These are phyloP conservation scores for Helleia helle DNA, from an alignment of 2,888 invertebrate species.

Conservation along the genomic window DNA sequence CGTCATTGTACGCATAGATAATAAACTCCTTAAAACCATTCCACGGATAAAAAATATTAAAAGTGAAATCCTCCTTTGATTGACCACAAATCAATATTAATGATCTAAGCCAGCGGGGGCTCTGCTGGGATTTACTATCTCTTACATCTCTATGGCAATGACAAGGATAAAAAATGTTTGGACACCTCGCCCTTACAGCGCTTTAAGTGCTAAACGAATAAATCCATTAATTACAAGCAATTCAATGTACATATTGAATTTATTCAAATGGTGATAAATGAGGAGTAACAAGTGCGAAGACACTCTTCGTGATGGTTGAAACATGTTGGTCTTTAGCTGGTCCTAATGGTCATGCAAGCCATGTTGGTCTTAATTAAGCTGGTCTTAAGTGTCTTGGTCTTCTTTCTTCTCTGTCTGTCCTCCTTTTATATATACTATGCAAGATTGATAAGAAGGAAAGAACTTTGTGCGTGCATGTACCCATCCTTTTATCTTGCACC, in stretches of 20 bases:
- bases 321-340: no score
- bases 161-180: constrained; percentile 51
- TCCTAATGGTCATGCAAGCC: no score
- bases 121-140: constrained; percentile 38
- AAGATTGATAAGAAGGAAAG: no score
- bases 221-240: constrained; percentile 73
- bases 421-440: no score
- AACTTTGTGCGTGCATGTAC: no score
- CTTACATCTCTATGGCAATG: constrained; percentile 27
- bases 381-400: no score
- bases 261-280: constrained; percentile 74
- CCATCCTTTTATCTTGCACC: no score
- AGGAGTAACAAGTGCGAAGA: constrained; percentile 53
- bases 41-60: constrained; percentile 49
- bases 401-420: no score
- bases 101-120: constrained; percentile 68
- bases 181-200: constrained; percentile 70
- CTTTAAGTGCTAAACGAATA: constrained; percentile 74
- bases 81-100: constrained; percentile 76
- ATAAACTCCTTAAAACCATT: constrained; percentile 33
- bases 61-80: constrained; percentile 73
- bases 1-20: constrained; percentile 25
- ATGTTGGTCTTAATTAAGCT: no score
- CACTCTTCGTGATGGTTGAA: no score
- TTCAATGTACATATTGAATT: constrained; percentile 75